A percentile compares a stretch with the other conserved stretches of the same genome.
phyloP scores from a whole-genome alignment of 1,140 invertebrate species.

The Neodiprion fabricii region DNA sequence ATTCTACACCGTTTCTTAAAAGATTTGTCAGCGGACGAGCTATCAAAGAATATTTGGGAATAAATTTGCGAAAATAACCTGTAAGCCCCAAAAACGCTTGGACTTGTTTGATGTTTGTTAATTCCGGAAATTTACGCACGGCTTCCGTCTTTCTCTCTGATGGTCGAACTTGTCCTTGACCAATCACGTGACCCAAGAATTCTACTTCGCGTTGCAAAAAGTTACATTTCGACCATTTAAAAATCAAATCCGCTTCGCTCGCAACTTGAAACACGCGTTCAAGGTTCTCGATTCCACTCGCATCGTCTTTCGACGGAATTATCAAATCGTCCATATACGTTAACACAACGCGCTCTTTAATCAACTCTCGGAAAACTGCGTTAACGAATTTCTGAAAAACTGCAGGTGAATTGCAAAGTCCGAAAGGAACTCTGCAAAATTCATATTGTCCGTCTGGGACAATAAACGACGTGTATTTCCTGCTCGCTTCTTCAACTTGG shows the following conservation, averaged over 20 bases:
- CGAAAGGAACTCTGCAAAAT: constrained; percentile 9
- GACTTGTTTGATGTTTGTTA: too few relatives aligned
- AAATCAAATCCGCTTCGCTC: constrained; percentile 16
- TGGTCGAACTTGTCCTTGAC: too few relatives aligned
- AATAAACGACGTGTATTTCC: too few relatives aligned
- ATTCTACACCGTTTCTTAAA: constrained; percentile 26
- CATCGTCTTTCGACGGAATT: constrained; percentile 23
- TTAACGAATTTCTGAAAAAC: constrained; percentile 19
- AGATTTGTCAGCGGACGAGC: constrained; percentile 35
- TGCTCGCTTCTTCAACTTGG: too few relatives aligned
- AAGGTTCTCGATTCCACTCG: constrained; percentile 24
- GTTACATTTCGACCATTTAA: too few relatives aligned
- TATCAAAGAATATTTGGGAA: constrained; percentile 31
- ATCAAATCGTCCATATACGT: constrained; percentile 40
- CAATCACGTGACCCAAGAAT: too few relatives aligned
- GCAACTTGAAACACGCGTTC: constrained; percentile 22
- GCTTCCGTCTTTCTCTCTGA: too few relatives aligned
- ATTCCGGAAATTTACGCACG: too few relatives aligned
- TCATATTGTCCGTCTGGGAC: too few relatives aligned
- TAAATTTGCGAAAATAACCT: constrained; percentile 38
- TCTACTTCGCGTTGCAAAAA: too few relatives aligned
- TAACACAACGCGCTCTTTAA: constrained; percentile 9
- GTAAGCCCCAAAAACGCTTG: too few relatives aligned
- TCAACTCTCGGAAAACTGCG: constrained; percentile 18
- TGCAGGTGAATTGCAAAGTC: constrained; percentile 13